Conservation (phyloP, 2,888 invertebrate species). For the Diploptera punctata region DNA sequence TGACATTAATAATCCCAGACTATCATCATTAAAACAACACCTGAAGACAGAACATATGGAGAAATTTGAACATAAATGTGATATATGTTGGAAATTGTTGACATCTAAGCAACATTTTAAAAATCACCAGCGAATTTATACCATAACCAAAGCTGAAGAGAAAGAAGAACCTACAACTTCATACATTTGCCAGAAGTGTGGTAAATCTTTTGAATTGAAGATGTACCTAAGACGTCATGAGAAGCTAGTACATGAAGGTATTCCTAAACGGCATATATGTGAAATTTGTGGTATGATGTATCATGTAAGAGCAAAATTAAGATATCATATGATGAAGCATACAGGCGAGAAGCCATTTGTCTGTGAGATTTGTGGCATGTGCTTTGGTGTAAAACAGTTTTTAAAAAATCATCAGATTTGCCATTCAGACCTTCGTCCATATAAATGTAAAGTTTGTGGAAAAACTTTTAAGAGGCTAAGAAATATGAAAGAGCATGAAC, state of each 20-base stretch:
- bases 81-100: conserved; percentile 21
- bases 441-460: conserved; percentile 34
- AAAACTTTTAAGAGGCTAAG: conserved; percentile 34
- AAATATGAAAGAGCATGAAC: conserved; percentile 29
- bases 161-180: background rate
- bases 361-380: conserved; percentile 36
- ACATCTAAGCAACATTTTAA: conserved; percentile 25
- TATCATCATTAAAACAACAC: conserved; percentile 31
- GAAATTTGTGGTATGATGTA: conserved; percentile 34
- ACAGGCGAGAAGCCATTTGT: conserved; percentile 34
- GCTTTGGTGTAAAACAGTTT: conserved; percentile 23
- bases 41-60: conserved; percentile 27
- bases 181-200: conserved; percentile 32
- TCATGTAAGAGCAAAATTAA: conserved; percentile 28
- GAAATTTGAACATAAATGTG: conserved; percentile 26
- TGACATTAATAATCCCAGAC: background rate
- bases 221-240: conserved; percentile 23
- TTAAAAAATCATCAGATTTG: conserved; percentile 29
- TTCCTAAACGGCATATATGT: conserved; percentile 34
- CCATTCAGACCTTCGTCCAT: conserved; percentile 33
- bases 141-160: background rate
- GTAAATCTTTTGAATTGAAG: conserved; percentile 23
- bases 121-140: conserved; percentile 4
- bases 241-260: conserved; percentile 24
- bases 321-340: conserved; percentile 33